Evolutionary conservation across 2,888 invertebrate genomes (phyloP).

Genomic region (Plusia festucae): DNA sequence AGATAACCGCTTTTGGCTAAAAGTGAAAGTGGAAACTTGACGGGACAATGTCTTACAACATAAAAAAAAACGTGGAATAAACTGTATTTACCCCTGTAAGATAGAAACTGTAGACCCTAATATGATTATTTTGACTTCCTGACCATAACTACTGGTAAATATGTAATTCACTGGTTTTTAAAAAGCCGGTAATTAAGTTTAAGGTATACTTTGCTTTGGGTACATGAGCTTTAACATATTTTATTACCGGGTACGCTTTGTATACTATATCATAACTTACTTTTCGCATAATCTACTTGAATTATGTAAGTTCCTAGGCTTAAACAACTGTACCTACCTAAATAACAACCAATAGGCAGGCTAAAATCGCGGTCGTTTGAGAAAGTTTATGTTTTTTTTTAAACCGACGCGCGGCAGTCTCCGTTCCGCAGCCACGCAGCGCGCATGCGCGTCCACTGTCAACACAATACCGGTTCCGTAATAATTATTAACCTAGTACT

Average conservation of each 20-base stretch:
- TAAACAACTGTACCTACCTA: slow-evolving; percentile 25
- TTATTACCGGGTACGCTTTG: not conserved
- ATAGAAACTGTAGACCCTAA: too few species aligned
- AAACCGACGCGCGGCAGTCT: slow-evolving; percentile 61
- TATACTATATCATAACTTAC: slow-evolving; percentile 26
- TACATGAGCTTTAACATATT: too few species aligned
- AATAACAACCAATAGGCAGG: slow-evolving; percentile 54
- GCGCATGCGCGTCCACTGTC: slow-evolving; percentile 42
- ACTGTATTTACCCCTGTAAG: too few species aligned
- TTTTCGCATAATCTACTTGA: slow-evolving; percentile 33
- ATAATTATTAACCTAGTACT: slow-evolving; percentile 38
- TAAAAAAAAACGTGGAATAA: not conserved
- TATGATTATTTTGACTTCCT: too few species aligned
- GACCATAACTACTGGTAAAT: too few species aligned
- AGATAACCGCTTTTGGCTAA: not conserved
- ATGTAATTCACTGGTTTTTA: too few species aligned
- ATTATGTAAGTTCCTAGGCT: slow-evolving; percentile 26
- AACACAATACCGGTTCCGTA: slow-evolving; percentile 55
- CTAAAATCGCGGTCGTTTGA: slow-evolving; percentile 67
- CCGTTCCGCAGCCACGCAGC: slow-evolving; percentile 52
- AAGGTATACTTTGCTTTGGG: too few species aligned
- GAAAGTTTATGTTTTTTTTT: slow-evolving; percentile 71
- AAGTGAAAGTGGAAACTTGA: not conserved
- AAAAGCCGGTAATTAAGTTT: too few species aligned
- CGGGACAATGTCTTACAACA: not conserved